Evolutionary conservation across 2,113 vertebrate genomes (phyloP).

Genomic region (Chiloscyllium plagiosum): DNA sequence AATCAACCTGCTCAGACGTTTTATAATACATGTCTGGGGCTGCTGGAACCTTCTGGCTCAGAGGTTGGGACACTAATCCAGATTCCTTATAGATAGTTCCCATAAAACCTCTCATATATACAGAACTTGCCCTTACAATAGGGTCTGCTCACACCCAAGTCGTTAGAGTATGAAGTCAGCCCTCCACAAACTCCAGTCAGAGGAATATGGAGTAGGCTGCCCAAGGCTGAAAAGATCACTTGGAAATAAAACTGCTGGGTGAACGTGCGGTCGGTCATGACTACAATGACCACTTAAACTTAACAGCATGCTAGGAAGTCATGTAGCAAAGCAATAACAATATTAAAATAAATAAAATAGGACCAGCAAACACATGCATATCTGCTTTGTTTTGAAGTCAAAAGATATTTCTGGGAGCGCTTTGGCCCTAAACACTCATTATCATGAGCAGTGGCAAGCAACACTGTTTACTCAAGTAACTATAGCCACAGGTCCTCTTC

Average conservation of each 20-base stretch:
- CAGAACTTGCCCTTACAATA: too few species aligned
- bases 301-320: neutral
- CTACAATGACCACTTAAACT: neutral
- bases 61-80: too few species aligned
- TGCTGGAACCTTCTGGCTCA: too few species aligned
- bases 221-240: neutral
- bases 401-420: neutral
- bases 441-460: neutral
- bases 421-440: neutral
- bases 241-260: neutral
- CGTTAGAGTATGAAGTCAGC: neutral
- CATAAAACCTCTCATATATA: too few species aligned
- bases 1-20: too few species aligned
- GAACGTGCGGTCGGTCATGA: neutral
- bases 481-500: neutral
- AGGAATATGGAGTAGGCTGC: neutral
- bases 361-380: neutral
- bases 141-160: neutral
- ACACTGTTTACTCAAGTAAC: neutral
- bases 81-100: too few species aligned
- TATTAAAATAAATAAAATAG: neutral
- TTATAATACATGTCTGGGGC: too few species aligned
- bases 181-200: neutral
- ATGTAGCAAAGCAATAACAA: neutral
- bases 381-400: conserved; percentile 6